A percentile compares a stretch with the other conserved stretches of the same genome.
Evolutionary conservation across 2,888 invertebrate species (phyloP).

Genomic region (Perdita meconis): DNA sequence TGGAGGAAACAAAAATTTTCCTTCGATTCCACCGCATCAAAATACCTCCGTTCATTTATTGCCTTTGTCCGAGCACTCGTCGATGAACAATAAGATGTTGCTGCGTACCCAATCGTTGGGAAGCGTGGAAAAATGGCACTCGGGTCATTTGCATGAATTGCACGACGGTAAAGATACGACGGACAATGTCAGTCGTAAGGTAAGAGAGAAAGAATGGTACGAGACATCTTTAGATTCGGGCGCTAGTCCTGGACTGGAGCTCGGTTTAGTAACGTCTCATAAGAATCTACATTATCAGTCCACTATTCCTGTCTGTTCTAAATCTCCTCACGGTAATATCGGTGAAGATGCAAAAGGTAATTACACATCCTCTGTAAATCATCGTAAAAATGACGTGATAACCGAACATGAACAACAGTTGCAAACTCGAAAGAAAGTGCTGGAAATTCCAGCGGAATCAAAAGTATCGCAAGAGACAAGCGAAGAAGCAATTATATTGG

Average conservation of each 20-base stretch:
- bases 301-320: constrained; percentile 45
- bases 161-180: constrained; percentile 70
- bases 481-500: constrained; percentile 85
- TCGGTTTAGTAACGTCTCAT: constrained; percentile 31
- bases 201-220: constrained; percentile 88
- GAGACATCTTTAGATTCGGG: constrained; percentile 88
- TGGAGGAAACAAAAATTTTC: constrained; percentile 53
- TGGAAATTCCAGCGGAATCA: constrained; percentile 86
- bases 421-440: constrained; percentile 83
- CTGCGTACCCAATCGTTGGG: constrained; percentile 87
- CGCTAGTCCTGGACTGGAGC: constrained; percentile 58
- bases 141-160: constrained; percentile 70
- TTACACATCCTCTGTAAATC: constrained; percentile 41
- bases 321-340: constrained; percentile 26
- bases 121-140: constrained; percentile 85
- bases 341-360: constrained; percentile 50
- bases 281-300: constrained; percentile 59
- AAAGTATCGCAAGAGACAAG: constrained; percentile 81
- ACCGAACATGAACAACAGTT: constrained; percentile 60
- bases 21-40: constrained; percentile 47
- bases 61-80: constrained; percentile 69
- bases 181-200: constrained; percentile 72
- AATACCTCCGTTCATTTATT: constrained; percentile 64
- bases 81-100: constrained; percentile 77
- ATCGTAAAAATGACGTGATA: constrained; percentile 61